Percentiles rank a stretch among this genome's conserved stretches.
Conservation (phyloP, 2,797 vertebrate species). For the Oceanodroma leucorhoa region DNA sequence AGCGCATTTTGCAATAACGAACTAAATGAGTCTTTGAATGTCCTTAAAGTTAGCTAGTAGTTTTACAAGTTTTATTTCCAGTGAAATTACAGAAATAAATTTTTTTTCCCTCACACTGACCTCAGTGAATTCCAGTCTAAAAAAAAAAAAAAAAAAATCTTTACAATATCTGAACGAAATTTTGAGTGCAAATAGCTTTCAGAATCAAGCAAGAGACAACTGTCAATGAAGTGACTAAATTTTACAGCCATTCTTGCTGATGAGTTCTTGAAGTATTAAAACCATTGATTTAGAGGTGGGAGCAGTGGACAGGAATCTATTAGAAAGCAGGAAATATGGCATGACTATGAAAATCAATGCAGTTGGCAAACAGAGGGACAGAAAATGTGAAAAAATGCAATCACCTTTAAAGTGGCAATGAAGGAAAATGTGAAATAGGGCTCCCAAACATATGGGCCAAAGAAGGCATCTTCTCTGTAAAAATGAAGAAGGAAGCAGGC, state of each 20-base stretch:
- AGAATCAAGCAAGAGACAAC: background rate
- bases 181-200: background rate
- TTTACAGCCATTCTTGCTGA: slow-evolving; percentile 23
- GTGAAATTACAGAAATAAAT: background rate
- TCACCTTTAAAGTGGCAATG: background rate
- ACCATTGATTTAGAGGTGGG: slow-evolving; percentile 44
- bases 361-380: background rate
- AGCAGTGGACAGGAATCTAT: slow-evolving; percentile 33
- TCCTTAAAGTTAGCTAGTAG: background rate
- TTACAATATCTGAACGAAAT: background rate
- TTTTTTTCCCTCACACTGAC: background rate
- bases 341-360: slow-evolving; percentile 63
- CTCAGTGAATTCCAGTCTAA: background rate
- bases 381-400: background rate
- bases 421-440: slow-evolving; percentile 10
- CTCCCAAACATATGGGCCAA: background rate
- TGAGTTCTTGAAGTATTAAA: slow-evolving; percentile 45
- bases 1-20: background rate
- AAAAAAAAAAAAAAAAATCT: background rate
- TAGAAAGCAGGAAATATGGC: slow-evolving; percentile 40
- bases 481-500: background rate
- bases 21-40: background rate
- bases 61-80: background rate
- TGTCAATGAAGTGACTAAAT: slow-evolving; percentile 12
- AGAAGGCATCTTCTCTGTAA: background rate